Evolutionary conservation across 2,113 vertebrate genomes (phyloP).

Genomic region (Psilopsiagon aurifrons): DNA sequence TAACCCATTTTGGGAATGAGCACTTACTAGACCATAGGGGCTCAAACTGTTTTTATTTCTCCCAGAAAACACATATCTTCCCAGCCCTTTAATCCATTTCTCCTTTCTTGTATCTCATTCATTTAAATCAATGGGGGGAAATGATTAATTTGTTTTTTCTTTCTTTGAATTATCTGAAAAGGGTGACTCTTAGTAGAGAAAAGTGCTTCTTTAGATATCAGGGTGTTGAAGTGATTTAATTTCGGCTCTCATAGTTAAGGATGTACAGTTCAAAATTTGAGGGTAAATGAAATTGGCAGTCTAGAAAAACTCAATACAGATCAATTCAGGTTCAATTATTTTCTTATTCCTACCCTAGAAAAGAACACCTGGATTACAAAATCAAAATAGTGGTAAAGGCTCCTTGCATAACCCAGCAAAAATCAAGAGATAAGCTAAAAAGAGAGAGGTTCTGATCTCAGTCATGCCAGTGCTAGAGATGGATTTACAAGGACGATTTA

Average conservation of each 20-base stretch:
- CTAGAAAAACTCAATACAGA: neutral
- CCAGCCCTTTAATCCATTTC: neutral
- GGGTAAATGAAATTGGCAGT: neutral
- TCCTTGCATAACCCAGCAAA: neutral
- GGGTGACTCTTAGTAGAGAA: neutral
- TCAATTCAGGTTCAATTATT: neutral
- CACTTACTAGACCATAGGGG: conserved; percentile 16
- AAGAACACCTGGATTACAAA: neutral
- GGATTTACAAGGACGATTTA: neutral
- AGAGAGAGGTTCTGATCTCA: neutral
- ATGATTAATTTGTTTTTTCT: neutral
- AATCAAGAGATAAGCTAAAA: neutral
- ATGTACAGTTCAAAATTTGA: neutral
- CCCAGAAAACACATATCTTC: neutral
- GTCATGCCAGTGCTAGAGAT: neutral
- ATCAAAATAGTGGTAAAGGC: neutral
- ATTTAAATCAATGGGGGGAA: neutral
- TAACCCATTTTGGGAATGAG: neutral
- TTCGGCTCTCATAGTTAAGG: neutral
- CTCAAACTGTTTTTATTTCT: neutral
- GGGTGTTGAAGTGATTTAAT: neutral
- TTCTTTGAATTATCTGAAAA: neutral
- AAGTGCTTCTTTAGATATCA: neutral
- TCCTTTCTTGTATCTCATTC: neutral
- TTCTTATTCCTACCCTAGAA: neutral